Evolutionary conservation across 2,113 vertebrate genomes (phyloP).

Genomic region (Vombatus ursinus): DNA sequence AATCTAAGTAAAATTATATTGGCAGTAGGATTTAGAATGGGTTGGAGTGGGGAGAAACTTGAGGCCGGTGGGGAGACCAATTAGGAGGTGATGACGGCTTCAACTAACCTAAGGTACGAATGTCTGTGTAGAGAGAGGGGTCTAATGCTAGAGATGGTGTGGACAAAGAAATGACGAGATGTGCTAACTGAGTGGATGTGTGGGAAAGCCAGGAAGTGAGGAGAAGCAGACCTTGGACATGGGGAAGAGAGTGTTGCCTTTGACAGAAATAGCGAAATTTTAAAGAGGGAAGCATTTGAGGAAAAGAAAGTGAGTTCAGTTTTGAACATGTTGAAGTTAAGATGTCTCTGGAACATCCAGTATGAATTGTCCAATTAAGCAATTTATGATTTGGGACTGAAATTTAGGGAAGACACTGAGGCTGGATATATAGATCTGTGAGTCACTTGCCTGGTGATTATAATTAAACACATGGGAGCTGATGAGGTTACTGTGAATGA

Average conservation of each 20-base stretch:
- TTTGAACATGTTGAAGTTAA: background rate
- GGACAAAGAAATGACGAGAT: background rate
- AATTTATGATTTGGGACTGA: background rate
- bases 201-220: background rate
- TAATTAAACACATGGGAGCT: background rate
- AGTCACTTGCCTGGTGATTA: background rate
- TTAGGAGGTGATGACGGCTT: background rate
- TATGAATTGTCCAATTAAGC: background rate
- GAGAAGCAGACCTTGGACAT: background rate
- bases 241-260: background rate
- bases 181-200: background rate
- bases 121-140: background rate
- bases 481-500: background rate
- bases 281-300: background rate
- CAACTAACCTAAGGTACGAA: background rate
- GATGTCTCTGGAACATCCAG: background rate
- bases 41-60: background rate
- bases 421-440: background rate
- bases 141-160: background rate
- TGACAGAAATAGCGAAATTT: background rate
- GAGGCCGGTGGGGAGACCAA: background rate
- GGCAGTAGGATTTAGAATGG: background rate
- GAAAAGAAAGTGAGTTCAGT: background rate
- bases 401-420: background rate
- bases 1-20: background rate